Percentiles rank a stretch among this genome's conserved stretches.
Evolutionary conservation across 2,797 vertebrate species (phyloP).

Genomic region (Pelobates cultripes): DNA sequence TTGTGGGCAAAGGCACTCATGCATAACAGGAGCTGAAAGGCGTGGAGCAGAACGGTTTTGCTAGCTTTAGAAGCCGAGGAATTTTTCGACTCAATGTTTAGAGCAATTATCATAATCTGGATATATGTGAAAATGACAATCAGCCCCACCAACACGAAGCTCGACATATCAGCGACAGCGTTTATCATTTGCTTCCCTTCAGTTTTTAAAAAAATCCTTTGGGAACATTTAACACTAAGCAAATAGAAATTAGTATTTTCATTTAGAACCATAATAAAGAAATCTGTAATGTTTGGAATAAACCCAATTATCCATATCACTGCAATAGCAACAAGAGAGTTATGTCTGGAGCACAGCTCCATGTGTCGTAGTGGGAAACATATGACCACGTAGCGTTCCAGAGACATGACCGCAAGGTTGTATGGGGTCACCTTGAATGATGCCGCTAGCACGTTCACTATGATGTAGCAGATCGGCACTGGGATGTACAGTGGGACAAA

Average conservation of each 20-base stretch:
- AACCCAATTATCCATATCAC: slow-evolving; percentile 4
- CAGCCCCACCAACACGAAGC: slow-evolving; percentile 56
- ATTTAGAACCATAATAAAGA: background rate
- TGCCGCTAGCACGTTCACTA: background rate
- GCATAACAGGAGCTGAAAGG: slow-evolving; percentile 52
- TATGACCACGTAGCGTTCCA: slow-evolving; percentile 1
- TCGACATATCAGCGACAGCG: slow-evolving; percentile 56
- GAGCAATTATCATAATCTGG: slow-evolving; percentile 72
- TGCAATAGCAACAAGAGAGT: background rate
- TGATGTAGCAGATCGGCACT: background rate
- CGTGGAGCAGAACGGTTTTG: slow-evolving; percentile 75
- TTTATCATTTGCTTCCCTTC: slow-evolving; percentile 42
- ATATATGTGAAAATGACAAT: slow-evolving; percentile 76
- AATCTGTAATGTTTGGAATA: background rate
- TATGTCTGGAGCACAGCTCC: slow-evolving; percentile 60
- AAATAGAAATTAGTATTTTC: background rate
- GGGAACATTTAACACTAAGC: background rate
- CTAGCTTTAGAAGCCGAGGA: slow-evolving; percentile 69
- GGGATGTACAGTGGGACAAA: background rate
- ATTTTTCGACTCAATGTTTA: slow-evolving; percentile 67
- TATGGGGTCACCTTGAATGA: slow-evolving; percentile 14
- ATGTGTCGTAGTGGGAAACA: slow-evolving; percentile 18
- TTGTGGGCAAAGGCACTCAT: slow-evolving; percentile 69
- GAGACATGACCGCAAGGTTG: background rate
- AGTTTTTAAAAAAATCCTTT: slow-evolving; percentile 11